Evolutionary conservation across 2,888 invertebrate species (phyloP), one percentile per base, ranked within the genome.

Genomic region (Tipula vernalis): DNA sequence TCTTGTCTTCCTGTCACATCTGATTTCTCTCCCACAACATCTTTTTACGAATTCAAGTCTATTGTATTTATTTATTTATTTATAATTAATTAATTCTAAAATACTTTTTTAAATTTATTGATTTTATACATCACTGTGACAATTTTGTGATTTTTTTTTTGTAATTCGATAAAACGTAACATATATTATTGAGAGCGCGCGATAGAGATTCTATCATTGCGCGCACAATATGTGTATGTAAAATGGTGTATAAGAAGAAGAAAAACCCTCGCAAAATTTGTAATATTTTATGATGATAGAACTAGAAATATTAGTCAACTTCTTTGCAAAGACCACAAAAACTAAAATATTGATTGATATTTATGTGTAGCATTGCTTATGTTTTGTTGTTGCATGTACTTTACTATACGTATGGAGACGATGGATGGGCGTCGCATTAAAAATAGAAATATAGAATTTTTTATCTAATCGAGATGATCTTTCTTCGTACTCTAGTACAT

Each of bases 1-100:
- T 71, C 71, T 71, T 71, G 71, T 71, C 71, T 71, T 71, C 71
- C 71, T 71, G 71, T 71, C 71, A 71, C 71, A 71, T 71, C 71
- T 71, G 71, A 71, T 71, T 71, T 71, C 71, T 71, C 71, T 71
- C 71, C 71, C 71, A 71, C 71, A 71, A 71, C 71, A 71, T 71
- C 71, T 71, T 71, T 71, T 71, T 12, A 28, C 71, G 71, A 57
- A 57, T 8, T 15, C 15, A 57, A 18, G 1, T 28, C 71, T 28
- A 71, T 71, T 71, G 28, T 71, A 71, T 71, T 10, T 71, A 71
- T 51, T 10, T 71, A 71, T 51, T 39, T 39, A 39, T 71, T 71
- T 71, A 71, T 71, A 71, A 71, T 71, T 71, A 71, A 71, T 71
- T 71, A 71, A 71, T 71, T 71, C 71, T 71, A 71, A 71, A 51